phyloP scores from a whole-genome alignment of 2,888 invertebrate genomes.

The Polylopha cassiicola region DNA sequence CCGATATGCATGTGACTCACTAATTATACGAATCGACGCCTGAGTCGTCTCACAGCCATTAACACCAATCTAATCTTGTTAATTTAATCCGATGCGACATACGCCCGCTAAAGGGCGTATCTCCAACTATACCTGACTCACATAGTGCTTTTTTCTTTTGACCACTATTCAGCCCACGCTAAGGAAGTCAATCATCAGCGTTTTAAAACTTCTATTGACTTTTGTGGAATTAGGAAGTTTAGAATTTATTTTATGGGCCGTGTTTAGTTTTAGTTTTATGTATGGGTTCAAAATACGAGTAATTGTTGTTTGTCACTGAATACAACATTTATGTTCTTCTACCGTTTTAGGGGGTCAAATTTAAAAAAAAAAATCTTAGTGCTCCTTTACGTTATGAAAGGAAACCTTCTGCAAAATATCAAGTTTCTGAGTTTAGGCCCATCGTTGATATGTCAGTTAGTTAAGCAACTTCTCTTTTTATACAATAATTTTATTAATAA shows the following conservation, averaged over 20 bases:
- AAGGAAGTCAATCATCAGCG: constrained; percentile 27
- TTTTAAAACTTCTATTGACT: constrained; percentile 32
- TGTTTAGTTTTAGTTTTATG: constrained; percentile 2
- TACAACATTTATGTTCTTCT: no score
- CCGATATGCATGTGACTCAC: constrained; percentile 57
- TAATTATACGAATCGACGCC: constrained; percentile 72
- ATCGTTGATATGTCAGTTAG: background rate
- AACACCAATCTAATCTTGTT: constrained; percentile 74
- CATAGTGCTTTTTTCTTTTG: constrained; percentile 11
- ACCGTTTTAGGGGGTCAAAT: no score
- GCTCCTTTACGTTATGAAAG: no score
- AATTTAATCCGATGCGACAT: constrained; percentile 42
- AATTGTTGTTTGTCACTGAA: no score
- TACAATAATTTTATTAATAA: no score
- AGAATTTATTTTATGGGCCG: constrained; percentile 24
- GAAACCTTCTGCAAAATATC: no score
- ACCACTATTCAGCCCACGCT: constrained; percentile 25
- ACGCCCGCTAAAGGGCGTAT: constrained; percentile 9
- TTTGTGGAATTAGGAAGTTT: constrained; percentile 29
- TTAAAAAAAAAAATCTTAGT: no score
- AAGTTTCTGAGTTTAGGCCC: no score
- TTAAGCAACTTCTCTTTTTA: background rate
- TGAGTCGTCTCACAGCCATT: constrained; percentile 68
- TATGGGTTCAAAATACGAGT: background rate
- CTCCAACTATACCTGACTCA: background rate